Percentiles rank a stretch among this genome's conserved stretches.
These are phyloP conservation scores for Diarsia dahlii DNA, from an alignment of 2,888 invertebrate genomes.

Conservation along the genomic window DNA sequence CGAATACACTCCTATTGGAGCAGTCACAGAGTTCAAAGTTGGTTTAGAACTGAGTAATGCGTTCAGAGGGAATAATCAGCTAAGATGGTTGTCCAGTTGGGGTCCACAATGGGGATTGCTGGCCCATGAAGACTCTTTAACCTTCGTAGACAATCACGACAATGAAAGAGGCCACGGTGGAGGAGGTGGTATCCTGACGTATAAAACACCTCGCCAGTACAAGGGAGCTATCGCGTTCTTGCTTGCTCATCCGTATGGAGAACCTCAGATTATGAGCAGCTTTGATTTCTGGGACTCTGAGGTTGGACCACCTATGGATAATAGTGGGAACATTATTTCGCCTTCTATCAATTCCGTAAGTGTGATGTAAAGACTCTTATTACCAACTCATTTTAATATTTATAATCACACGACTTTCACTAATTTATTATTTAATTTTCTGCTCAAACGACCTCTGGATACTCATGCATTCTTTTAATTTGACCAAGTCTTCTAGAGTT, in stretches of 20 bases:
- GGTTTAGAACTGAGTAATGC: slow-evolving; percentile 86
- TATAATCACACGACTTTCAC: background rate
- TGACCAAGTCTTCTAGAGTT: background rate
- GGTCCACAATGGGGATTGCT: slow-evolving; percentile 92
- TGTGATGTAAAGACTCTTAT: slow-evolving; percentile 26
- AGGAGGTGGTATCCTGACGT: slow-evolving; percentile 90
- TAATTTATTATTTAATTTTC: background rate
- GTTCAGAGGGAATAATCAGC: slow-evolving; percentile 87
- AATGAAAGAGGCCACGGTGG: slow-evolving; percentile 93
- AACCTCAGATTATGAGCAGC: slow-evolving; percentile 96
- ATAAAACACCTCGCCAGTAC: slow-evolving; percentile 92
- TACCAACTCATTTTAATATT: background rate
- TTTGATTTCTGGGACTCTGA: slow-evolving; percentile 92
- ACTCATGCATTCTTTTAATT: background rate
- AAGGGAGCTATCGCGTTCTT: slow-evolving; percentile 96
- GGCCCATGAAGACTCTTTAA: slow-evolving; percentile 89
- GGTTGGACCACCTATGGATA: slow-evolving; percentile 93
- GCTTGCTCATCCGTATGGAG: slow-evolving; percentile 95
- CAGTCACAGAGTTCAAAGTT: slow-evolving; percentile 93
- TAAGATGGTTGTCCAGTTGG: slow-evolving; percentile 92
- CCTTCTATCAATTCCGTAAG: slow-evolving; percentile 91
- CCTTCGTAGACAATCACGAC: slow-evolving; percentile 96
- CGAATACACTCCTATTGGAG: slow-evolving; percentile 90
- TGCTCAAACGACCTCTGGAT: background rate
- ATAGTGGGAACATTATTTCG: slow-evolving; percentile 91